A percentile compares a stretch with the other conserved stretches of the same genome.
Conservation (phyloP, 2,113 vertebrate species). For the Dasyornis broadbenti region DNA sequence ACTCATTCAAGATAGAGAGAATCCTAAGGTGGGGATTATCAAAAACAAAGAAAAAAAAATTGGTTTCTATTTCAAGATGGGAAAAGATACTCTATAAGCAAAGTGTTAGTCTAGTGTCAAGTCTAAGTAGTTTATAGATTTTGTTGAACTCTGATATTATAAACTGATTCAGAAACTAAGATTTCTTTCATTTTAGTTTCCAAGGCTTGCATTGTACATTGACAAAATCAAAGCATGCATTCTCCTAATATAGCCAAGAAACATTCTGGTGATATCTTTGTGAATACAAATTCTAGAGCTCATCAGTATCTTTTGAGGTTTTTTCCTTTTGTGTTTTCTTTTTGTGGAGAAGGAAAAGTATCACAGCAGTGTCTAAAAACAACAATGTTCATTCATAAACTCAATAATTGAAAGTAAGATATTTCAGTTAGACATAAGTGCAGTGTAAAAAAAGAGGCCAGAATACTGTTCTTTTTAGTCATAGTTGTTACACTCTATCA, state of each 20-base stretch:
- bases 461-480: background rate
- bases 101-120: background rate
- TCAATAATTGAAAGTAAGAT: background rate
- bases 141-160: background rate
- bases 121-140: background rate
- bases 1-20: background rate
- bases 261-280: background rate
- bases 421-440: background rate
- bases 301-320: background rate
- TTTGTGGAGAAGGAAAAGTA: background rate
- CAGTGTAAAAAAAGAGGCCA: background rate
- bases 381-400: background rate
- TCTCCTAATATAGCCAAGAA: background rate
- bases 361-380: background rate
- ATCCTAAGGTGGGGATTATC: background rate
- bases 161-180: background rate
- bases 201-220: background rate
- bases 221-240: background rate
- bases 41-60: background rate
- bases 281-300: background rate
- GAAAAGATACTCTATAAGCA: background rate
- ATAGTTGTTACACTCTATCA: background rate
- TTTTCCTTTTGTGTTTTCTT: background rate
- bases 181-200: background rate
- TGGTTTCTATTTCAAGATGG: background rate